Evolutionary conservation across 2,113 vertebrate species (phyloP), one percentile per base, ranked within the genome.

Genomic region (Lates calcarifer): DNA sequence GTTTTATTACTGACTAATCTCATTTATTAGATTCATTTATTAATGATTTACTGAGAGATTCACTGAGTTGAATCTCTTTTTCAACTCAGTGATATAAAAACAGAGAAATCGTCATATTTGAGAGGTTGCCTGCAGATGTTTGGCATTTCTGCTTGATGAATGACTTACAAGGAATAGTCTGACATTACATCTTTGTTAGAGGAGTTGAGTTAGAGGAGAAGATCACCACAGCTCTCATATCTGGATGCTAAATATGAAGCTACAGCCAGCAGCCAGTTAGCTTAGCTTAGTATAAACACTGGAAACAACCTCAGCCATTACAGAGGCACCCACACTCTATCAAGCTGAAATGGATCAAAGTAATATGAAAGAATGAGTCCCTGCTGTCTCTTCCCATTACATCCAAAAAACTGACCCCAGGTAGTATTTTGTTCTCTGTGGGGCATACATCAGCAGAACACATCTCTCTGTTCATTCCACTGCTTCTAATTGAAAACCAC

Each of bases 401-500:
- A 69, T 49, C 33, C 22, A 55, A 64, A 76, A 65, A 73, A 22
- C 76, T 72, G 79, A 82, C 78, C 71, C 55, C 51, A 74, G 75
- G 71, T 83, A 68, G 39, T 29, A 22, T 73, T 77, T 58, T 18
- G 53, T 80, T 67, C 64, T 78, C 60, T 26, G 64, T 17, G n/a
- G 28, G 45, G 61, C 26, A 33, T 31, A 79, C 57, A 81, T 87
- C 73, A 73, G 56, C 60, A 18, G 31, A 33, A 41, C 43, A 41
- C 56, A 76, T 66, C 49, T 58, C 56, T 24, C 73, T 76, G 28
- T 83, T 85, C 78, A 77, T 77, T 86, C 82, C 75, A 29, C 62
- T 64, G 61, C 43, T 70, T 87, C 79, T 75, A 82, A 92, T 91
- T 85, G 86, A 89, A 91, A 90, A 77, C 24, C 39, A 22, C 47